These are phyloP conservation scores for Propithecus coquereli DNA, from an alignment of 2,113 vertebrate genomes.

Conservation along the genomic window DNA sequence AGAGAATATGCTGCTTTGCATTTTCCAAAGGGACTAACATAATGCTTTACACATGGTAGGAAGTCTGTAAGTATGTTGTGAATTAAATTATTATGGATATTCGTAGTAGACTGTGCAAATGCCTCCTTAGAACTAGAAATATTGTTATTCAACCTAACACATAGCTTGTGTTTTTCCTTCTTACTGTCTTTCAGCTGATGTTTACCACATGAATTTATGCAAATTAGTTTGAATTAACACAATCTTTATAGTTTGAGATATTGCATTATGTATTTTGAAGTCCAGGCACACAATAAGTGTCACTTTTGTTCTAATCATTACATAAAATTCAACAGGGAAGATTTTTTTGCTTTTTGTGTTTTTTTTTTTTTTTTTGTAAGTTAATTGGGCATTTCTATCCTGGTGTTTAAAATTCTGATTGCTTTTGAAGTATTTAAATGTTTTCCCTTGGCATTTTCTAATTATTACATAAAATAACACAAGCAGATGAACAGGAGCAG, in stretches of 20 bases:
- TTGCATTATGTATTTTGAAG: slow-evolving; percentile 43
- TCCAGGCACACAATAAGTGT: slow-evolving; percentile 19
- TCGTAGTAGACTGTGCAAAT: neutral
- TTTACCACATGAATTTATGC: slow-evolving; percentile 33
- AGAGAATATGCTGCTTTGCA: neutral
- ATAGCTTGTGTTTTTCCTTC: neutral
- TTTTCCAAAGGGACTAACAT: neutral
- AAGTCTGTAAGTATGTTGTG: neutral
- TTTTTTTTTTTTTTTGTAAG: neutral
- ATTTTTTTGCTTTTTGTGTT: neutral
- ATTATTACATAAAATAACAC: slow-evolving; percentile 46
- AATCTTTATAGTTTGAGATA: slow-evolving; percentile 10
- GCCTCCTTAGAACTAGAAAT: slow-evolving; percentile 8
- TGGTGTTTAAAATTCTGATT: slow-evolving; percentile 51
- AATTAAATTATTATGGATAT: slow-evolving; percentile 14
- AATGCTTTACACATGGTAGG: slow-evolving; percentile 6
- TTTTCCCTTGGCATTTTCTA: slow-evolving; percentile 45
- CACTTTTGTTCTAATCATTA: slow-evolving; percentile 47
- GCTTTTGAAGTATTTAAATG: slow-evolving; percentile 42
- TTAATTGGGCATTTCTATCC: slow-evolving; percentile 52
- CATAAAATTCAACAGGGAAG: slow-evolving; percentile 33
- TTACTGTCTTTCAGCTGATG: slow-evolving; percentile 28
- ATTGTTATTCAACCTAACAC: neutral
- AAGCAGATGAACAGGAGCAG: neutral
- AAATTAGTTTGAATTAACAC: slow-evolving; percentile 55